Base-by-base conservation (phyloP, 2,113 vertebrate species). In the Chaetodon trifascialis region DNA sequence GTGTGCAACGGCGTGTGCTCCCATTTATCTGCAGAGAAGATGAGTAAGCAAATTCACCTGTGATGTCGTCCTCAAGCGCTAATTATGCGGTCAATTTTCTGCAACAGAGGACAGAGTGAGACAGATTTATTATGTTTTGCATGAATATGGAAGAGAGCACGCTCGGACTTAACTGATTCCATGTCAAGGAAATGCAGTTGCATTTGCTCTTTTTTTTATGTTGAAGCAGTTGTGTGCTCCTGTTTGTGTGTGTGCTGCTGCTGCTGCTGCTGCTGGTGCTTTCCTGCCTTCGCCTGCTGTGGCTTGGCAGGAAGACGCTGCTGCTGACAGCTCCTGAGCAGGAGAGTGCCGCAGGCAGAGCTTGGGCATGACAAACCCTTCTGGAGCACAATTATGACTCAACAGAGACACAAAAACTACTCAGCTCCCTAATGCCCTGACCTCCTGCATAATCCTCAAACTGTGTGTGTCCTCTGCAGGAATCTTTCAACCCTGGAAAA, bases 21-120 rank as follows among this genome's bases (percentile, higher is more conserved):
- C 84, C 81, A 79, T 90, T 91, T 86, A 78, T 88, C 86, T 88
- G 82, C 86, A 68, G 80, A 83, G 81, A 66, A 87, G 83, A 91
- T 90, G 86, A 92, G 85, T 89, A 88, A 92, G 91, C 92, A 91
- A 59, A 81, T 91, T 87, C 75, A 77, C 73, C 88, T 62, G 78
- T 34, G 62, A 55, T 62, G 88, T 77, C 46, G 52, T 79, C 88
- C 89, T 84, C 82, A 17, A 62, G 72, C 56, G 84, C 54, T 86
- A 87, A 90, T 90, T 73, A 89, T 65, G 80, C 16, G 58, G 77
- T 84, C 83, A 84, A 72, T 90, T 89, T 86, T 85, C 87, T 70
- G 77, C 84, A 74, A 73, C 83, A 59, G 76, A 80, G 64, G 51
- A 85, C 76, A 30, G 71, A 46, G 54, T 56, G 81, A 79, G 51